These are phyloP conservation scores for Sebastes variabilis DNA, from an alignment of 2,797 vertebrate species.

Conservation along the genomic window DNA sequence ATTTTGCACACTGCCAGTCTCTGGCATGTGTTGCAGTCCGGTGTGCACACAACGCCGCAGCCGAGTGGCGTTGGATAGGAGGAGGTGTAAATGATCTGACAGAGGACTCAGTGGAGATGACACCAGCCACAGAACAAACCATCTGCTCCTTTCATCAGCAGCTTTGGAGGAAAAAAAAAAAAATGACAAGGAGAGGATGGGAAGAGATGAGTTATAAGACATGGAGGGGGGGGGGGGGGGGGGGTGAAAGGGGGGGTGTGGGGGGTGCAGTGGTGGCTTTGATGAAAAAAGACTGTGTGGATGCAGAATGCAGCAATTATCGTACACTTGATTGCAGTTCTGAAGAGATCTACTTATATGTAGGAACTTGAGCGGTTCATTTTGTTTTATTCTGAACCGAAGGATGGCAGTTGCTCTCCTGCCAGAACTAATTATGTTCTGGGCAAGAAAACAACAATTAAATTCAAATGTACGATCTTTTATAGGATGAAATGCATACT, in stretches of 20 bases:
- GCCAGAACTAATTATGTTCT: constrained; percentile 45
- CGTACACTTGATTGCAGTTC: constrained; percentile 62
- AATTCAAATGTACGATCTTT: constrained; percentile 3
- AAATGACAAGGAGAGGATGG: constrained; percentile 51
- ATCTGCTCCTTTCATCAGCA: constrained; percentile 85
- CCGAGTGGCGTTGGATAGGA: constrained; percentile 70
- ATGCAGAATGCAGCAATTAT: constrained; percentile 67
- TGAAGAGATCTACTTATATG: constrained; percentile 47
- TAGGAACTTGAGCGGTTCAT: constrained; percentile 29
- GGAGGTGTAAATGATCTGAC: constrained; percentile 86
- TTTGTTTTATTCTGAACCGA: constrained; percentile 34
- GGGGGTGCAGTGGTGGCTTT: constrained; percentile 21
- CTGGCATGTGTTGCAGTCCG: constrained; percentile 75
- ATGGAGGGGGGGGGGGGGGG: neutral
- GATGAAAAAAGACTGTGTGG: constrained; percentile 40
- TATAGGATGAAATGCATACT: neutral
- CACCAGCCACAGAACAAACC: constrained; percentile 80
- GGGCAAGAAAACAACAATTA: constrained; percentile 38
- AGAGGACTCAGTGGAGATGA: constrained; percentile 81
- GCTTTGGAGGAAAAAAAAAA: constrained; percentile 51
- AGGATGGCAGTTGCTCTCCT: constrained; percentile 31
- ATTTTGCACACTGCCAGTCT: constrained; percentile 72
- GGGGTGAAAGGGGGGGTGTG: neutral
- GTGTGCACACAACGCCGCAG: constrained; percentile 65
- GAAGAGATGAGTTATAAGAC: constrained; percentile 61